phyloP scores from a whole-genome alignment of 2,797 vertebrate species.

The Allobates femoralis region DNA sequence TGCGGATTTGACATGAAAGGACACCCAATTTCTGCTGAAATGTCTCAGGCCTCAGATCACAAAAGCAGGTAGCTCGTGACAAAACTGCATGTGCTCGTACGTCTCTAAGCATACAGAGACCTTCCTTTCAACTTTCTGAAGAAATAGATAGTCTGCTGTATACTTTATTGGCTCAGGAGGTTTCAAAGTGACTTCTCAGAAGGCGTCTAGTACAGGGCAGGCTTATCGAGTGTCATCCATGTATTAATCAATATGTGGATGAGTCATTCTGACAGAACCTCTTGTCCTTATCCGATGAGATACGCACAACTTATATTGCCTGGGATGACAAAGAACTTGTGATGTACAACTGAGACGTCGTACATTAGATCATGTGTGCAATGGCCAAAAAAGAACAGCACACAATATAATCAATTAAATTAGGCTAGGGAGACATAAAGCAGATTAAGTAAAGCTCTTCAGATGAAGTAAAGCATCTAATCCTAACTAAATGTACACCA shows the following conservation, averaged over 20 bases:
- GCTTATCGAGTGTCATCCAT: conserved; percentile 13
- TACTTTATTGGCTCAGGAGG: conserved; percentile 28
- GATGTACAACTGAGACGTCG: neutral
- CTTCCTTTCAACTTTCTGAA: conserved; percentile 37
- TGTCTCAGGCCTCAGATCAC: conserved; percentile 40
- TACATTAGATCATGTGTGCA: conserved; percentile 22
- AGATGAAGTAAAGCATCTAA: conserved; percentile 18
- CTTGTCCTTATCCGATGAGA: conserved; percentile 25
- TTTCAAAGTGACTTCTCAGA: conserved; percentile 33
- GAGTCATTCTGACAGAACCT: conserved; percentile 19
- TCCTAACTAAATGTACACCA: conserved; percentile 22
- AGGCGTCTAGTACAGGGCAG: neutral
- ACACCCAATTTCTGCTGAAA: conserved; percentile 49
- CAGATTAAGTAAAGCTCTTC: conserved; percentile 18
- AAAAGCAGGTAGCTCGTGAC: conserved; percentile 44
- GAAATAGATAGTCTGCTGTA: conserved; percentile 23
- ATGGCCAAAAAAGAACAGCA: conserved; percentile 5
- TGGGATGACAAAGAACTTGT: conserved; percentile 30
- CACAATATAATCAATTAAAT: conserved; percentile 33
- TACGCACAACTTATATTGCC: conserved; percentile 21
- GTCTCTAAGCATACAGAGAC: conserved; percentile 25
- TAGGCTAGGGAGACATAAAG: conserved; percentile 11
- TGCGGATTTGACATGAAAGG: conserved; percentile 49
- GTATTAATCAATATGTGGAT: conserved; percentile 27
- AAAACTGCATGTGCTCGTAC: conserved; percentile 38